A percentile compares a stretch with the other conserved stretches of the same genome.
Evolutionary conservation across 2,113 vertebrate genomes (phyloP).

Genomic region (Carassius gibelio): DNA sequence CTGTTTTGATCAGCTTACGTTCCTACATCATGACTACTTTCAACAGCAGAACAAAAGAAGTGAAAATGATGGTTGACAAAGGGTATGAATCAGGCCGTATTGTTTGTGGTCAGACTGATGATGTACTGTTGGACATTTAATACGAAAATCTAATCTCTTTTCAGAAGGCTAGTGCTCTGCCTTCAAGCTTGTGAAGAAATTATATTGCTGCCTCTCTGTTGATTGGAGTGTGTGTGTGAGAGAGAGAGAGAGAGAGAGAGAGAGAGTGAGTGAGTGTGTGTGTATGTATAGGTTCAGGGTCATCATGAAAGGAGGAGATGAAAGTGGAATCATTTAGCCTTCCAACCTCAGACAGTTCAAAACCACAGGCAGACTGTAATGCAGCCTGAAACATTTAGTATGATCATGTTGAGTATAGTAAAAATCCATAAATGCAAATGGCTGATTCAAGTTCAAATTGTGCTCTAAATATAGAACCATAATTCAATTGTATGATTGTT

Average conservation of each 20-base stretch:
- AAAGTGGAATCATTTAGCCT: constrained; percentile 24
- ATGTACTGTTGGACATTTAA: constrained; percentile 17
- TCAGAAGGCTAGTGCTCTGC: neutral
- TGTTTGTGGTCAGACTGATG: constrained; percentile 28
- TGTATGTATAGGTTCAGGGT: neutral
- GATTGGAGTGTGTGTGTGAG: neutral
- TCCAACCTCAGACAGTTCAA: neutral
- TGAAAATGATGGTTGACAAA: constrained; percentile 14
- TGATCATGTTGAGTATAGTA: neutral
- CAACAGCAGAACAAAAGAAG: neutral
- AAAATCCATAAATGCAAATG: neutral
- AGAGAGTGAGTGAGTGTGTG: neutral
- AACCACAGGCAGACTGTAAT: constrained; percentile 10
- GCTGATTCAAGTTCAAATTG: neutral
- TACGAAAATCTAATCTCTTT: constrained; percentile 36
- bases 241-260: too few species aligned
- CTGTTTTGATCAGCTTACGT: neutral
- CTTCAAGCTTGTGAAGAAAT: constrained; percentile 2
- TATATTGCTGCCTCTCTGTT: neutral
- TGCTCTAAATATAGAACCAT: neutral
- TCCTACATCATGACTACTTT: neutral
- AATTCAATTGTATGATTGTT: neutral
- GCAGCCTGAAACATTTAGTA: constrained; percentile 10
- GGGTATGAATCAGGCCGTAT: constrained; percentile 15
- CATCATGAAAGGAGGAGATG: constrained; percentile 11